Conservation (phyloP, 1,140 invertebrate genomes). For the Atta colombica region DNA sequence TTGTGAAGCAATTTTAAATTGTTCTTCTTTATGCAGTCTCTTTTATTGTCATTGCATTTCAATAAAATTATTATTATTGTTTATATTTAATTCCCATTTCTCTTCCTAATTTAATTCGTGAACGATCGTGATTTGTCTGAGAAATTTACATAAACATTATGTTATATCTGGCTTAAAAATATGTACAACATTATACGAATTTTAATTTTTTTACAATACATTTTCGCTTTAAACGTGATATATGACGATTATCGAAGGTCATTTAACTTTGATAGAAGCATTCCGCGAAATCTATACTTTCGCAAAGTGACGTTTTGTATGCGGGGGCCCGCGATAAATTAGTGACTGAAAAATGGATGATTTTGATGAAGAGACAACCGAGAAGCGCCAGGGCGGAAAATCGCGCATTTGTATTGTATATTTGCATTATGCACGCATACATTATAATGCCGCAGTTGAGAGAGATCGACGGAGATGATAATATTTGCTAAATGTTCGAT, state of each 20-base stretch:
- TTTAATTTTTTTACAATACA: neutral
- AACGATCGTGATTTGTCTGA: neutral
- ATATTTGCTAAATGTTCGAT: conserved; percentile 38
- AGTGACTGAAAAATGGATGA: neutral
- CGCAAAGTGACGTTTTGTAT: neutral
- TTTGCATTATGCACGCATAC: conserved; percentile 21
- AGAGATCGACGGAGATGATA: conserved; percentile 27
- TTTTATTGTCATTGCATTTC: no score
- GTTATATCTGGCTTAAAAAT: neutral
- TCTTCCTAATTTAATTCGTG: neutral
- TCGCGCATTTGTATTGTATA: conserved; percentile 14
- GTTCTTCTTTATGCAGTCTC: no score
- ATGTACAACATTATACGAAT: neutral
- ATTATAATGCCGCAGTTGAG: neutral
- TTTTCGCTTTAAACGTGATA: neutral
- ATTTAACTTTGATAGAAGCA: neutral
- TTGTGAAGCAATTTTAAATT: no score
- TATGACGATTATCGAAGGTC: neutral
- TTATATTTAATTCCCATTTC: neutral
- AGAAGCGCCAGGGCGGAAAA: conserved; percentile 17
- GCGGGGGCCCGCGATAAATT: neutral
- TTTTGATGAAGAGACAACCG: neutral
- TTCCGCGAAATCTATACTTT: neutral
- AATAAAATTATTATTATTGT: no score
- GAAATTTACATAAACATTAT: neutral